A percentile compares a stretch with the other conserved stretches of the same genome.
phyloP scores from a whole-genome alignment of 2,113 vertebrate genomes.

The Poeciliopsis turrubarensis region DNA sequence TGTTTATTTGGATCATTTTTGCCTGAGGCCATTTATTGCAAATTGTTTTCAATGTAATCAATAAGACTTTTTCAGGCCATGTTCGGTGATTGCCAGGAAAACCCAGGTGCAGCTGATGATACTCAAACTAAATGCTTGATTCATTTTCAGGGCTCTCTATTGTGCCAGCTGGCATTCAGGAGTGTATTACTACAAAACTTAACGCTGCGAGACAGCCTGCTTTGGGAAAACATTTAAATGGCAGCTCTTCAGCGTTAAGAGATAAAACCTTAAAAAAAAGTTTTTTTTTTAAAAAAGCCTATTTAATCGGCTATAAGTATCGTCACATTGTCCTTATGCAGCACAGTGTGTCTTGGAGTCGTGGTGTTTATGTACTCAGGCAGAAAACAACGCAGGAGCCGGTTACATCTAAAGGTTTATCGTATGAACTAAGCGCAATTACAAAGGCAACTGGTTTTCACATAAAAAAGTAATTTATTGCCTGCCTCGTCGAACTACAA shows the following conservation, averaged over 20 bases:
- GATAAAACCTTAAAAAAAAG: neutral
- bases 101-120: neutral
- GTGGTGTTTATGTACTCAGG: no score
- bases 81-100: neutral
- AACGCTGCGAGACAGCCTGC: neutral
- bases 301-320: neutral
- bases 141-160: neutral
- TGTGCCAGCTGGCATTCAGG: conserved; percentile 11
- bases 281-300: neutral
- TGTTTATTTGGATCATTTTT: neutral
- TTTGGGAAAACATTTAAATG: neutral
- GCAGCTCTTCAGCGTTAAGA: neutral
- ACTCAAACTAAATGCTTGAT: conserved; percentile 3
- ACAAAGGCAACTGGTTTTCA: neutral
- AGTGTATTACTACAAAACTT: neutral
- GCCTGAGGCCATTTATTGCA: neutral
- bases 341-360: neutral
- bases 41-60: neutral
- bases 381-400: neutral
- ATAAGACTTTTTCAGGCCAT: neutral
- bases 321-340: neutral
- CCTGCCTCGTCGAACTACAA: no score
- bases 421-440: neutral
- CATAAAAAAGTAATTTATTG: neutral
- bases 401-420: neutral